These are phyloP conservation scores for Mus pahari DNA, from an alignment of 2,113 vertebrate species.

Conservation along the genomic window DNA sequence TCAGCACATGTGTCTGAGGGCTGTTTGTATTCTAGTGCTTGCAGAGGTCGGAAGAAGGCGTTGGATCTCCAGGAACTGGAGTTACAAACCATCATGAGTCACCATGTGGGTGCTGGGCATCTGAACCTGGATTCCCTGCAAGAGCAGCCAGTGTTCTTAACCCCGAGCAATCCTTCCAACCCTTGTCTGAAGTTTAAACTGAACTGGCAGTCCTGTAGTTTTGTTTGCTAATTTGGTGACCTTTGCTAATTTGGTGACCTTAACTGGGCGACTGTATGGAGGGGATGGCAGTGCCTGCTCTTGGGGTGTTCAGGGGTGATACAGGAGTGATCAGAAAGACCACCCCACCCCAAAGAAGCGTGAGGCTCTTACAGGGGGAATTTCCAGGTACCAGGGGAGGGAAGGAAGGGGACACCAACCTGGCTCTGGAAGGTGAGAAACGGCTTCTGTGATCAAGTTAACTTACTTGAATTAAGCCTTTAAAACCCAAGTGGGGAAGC, in stretches of 20 bases:
- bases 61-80: neutral
- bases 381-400: neutral
- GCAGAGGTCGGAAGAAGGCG: neutral
- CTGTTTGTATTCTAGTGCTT: neutral
- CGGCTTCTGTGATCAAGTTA: neutral
- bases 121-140: neutral
- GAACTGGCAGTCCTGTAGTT: neutral
- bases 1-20: neutral
- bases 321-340: neutral
- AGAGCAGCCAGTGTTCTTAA: neutral
- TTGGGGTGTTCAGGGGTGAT: neutral
- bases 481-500: neutral
- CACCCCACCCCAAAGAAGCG: neutral
- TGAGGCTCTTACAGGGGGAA: neutral
- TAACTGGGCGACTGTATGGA: neutral
- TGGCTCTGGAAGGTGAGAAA: neutral
- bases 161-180: neutral
- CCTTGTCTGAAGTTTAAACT: conserved; percentile 4
- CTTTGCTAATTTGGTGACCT: neutral
- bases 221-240: neutral
- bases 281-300: neutral
- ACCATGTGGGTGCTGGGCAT: neutral
- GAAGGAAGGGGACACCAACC: neutral
- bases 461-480: neutral
- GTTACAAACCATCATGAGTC: neutral